Conservation (phyloP, 1,140 invertebrate species). For the Watersipora subatra region DNA sequence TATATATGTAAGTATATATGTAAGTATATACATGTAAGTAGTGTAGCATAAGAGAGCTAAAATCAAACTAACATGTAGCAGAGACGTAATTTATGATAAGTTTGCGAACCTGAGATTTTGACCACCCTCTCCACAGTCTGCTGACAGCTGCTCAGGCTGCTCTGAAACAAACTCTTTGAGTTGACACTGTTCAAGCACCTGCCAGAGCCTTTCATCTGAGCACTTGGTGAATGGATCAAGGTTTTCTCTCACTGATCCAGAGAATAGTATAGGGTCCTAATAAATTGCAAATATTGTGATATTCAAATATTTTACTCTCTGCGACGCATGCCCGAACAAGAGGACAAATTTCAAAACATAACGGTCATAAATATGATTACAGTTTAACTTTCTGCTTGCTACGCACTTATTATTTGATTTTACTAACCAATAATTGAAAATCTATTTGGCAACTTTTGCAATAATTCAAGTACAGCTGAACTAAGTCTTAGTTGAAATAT, state of each 20-base stretch:
- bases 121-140: slow-evolving; percentile 38
- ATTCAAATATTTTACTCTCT: no score
- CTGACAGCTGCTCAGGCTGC: slow-evolving; percentile 23
- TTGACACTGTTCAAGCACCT: slow-evolving; percentile 59
- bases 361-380: slow-evolving; percentile 35
- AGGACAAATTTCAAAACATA: slow-evolving; percentile 46
- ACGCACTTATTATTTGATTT: no score
- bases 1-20: no score
- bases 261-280: slow-evolving; percentile 67
- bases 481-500: neutral
- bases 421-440: no score
- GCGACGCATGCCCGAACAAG: no score
- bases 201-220: slow-evolving; percentile 55
- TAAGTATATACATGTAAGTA: no score
- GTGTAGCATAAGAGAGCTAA: no score
- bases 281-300: no score
- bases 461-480: neutral
- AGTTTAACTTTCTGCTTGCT: neutral
- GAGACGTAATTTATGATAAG: no score
- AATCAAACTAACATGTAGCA: no score
- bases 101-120: slow-evolving; percentile 42
- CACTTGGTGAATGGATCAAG: slow-evolving; percentile 68
- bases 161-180: slow-evolving; percentile 33
- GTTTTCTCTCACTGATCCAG: slow-evolving; percentile 64
- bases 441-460: no score